phyloP scores from a whole-genome alignment of 2,888 invertebrate genomes.

The Ormia ochracea region DNA sequence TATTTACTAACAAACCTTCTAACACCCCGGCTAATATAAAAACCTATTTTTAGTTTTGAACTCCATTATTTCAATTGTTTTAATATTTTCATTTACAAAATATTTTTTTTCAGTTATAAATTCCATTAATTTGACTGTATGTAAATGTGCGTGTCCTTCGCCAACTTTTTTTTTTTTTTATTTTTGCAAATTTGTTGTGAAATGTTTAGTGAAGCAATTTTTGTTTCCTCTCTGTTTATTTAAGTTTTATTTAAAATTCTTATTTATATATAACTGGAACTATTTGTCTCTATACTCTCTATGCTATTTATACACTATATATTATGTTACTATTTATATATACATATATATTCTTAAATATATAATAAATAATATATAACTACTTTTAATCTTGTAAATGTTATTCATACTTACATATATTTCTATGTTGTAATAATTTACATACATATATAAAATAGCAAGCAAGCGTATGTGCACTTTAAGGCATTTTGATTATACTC shows the following conservation, averaged over 20 bases:
- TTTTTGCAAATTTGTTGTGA: background rate
- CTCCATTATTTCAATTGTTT: background rate
- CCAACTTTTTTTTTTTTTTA: background rate
- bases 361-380: background rate
- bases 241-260: background rate
- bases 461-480: slow-evolving; percentile 64
- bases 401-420: slow-evolving; percentile 46
- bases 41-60: background rate
- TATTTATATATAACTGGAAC: background rate
- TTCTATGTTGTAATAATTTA: slow-evolving; percentile 53
- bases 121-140: background rate
- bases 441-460: too few species aligned
- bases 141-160: background rate
- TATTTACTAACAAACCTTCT: slow-evolving; percentile 31
- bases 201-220: background rate
- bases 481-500: slow-evolving; percentile 58
- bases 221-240: background rate
- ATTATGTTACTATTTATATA: slow-evolving; percentile 15
- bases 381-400: slow-evolving; percentile 43
- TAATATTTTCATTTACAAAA: background rate
- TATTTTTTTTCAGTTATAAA: background rate
- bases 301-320: slow-evolving; percentile 3
- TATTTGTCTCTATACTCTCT: background rate
- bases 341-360: slow-evolving; percentile 9
- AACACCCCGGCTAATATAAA: background rate